Percentiles rank a stretch among this genome's conserved stretches.
phyloP scores from a whole-genome alignment of 1,140 invertebrate species.

The Luehdorfia chinensis region DNA sequence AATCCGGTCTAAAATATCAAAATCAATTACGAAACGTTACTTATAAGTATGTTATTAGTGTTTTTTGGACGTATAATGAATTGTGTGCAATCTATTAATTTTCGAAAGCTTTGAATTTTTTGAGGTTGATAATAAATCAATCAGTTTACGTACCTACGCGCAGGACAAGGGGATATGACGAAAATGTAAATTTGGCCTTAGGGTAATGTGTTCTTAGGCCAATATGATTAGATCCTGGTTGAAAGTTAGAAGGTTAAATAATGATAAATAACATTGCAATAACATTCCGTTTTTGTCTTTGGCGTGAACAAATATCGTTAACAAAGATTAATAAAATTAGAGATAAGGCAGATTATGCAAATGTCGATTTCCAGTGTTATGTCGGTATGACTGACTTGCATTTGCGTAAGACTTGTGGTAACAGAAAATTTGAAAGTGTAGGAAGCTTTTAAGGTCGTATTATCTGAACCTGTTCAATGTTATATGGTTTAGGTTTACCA shows the following conservation, averaged over 20 bases:
- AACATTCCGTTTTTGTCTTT: constrained; percentile 1
- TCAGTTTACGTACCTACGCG: no score
- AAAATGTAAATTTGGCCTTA: no score
- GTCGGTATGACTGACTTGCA: constrained; percentile 32
- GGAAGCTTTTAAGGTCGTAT: constrained; percentile 52
- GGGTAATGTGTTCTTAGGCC: no score
- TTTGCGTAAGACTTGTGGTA: constrained; percentile 47
- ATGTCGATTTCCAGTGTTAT: constrained; percentile 26
- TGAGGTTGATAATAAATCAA: no score
- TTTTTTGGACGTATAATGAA: no score
- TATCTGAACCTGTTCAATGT: constrained; percentile 26
- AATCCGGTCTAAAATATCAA: no score
- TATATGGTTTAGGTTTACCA: constrained; percentile 15
- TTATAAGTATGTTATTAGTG: no score
- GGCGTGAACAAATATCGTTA: neutral
- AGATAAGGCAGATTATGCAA: constrained; percentile 29
- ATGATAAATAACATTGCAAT: constrained; percentile 3
- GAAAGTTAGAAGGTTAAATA: constrained; percentile 1
- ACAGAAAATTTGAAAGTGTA: constrained; percentile 64
- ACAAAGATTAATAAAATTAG: constrained; percentile 6
- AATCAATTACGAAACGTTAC: no score
- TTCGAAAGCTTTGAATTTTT: no score
- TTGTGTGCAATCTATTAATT: no score
- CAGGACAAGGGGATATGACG: no score
- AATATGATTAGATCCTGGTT: no score